These are phyloP conservation scores for Phocides pigmalion DNA, from an alignment of 1,140 invertebrate genomes.

Conservation along the genomic window DNA sequence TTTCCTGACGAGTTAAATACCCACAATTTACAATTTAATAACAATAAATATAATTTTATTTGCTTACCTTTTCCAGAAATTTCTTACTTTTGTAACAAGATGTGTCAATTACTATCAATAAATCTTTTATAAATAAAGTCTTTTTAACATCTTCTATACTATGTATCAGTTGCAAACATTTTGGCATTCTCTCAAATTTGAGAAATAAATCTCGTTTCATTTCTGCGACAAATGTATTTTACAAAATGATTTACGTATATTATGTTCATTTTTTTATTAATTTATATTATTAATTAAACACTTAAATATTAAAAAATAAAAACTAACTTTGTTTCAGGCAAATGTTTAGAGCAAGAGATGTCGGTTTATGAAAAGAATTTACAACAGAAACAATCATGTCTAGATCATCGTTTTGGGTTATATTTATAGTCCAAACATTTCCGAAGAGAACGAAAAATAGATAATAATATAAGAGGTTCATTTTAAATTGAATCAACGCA, in stretches of 20 bases:
- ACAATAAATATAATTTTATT: too few relatives aligned
- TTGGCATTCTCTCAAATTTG: conserved; percentile 17
- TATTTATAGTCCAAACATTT: background rate
- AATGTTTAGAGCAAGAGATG: conserved; percentile 45
- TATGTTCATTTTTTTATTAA: too few relatives aligned
- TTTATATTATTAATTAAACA: too few relatives aligned
- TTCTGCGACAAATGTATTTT: background rate
- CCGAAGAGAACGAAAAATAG: conserved; percentile 6
- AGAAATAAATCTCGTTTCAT: conserved; percentile 15
- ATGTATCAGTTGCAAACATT: conserved; percentile 18
- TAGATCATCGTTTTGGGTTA: conserved; percentile 36
- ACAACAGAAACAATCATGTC: conserved; percentile 52
- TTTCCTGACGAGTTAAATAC: too few relatives aligned
- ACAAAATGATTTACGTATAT: too few relatives aligned
- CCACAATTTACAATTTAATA: too few relatives aligned
- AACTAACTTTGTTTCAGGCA: conserved; percentile 55
- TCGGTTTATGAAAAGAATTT: conserved; percentile 50
- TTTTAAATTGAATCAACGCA: conserved; percentile 1
- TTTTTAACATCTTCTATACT: background rate
- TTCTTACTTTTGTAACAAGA: conserved; percentile 12
- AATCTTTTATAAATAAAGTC: background rate
- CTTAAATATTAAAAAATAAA: conserved; percentile 10
- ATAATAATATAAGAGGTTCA: background rate
- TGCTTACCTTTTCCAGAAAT: conserved; percentile 32
- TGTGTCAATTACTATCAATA: conserved; percentile 30